Conservation (phyloP, 2,113 vertebrate genomes). For the Thamnophis sirtalis region DNA sequence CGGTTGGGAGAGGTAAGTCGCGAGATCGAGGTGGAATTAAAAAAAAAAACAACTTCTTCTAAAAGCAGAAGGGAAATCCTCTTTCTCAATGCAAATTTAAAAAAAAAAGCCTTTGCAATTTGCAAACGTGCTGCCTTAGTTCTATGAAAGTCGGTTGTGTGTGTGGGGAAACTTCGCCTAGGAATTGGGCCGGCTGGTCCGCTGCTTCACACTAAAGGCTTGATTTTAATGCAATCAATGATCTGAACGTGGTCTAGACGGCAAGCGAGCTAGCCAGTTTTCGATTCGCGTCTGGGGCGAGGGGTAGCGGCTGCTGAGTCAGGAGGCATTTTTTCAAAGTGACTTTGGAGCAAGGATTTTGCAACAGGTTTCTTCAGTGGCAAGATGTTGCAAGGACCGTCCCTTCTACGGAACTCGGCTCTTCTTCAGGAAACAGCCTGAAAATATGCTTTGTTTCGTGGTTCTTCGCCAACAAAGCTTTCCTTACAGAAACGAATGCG, state of each 20-base stretch:
- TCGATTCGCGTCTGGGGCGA: neutral
- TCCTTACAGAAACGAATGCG: neutral
- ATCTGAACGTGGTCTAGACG: neutral
- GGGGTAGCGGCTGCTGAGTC: neutral
- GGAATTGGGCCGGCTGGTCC: neutral
- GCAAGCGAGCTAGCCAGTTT: neutral
- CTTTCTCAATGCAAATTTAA: neutral
- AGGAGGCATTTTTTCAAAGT: neutral
- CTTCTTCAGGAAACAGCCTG: neutral
- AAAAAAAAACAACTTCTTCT: neutral
- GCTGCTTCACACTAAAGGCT: neutral
- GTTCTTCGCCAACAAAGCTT: neutral
- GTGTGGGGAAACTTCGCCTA: neutral
- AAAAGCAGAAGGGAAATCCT: neutral
- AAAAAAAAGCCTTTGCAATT: neutral
- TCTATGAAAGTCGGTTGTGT: neutral
- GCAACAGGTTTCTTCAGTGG: neutral
- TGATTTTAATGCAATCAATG: neutral
- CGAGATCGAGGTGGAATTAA: neutral
- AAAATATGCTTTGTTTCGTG: neutral
- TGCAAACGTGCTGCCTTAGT: neutral
- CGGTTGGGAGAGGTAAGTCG: neutral
- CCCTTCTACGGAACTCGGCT: neutral
- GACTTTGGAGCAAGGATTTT: neutral
- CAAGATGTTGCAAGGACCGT: neutral